A percentile compares a stretch with the other conserved stretches of the same genome.
These are phyloP conservation scores for Meriones psammophilus DNA, from an alignment of 2,797 vertebrate genomes.

Conservation along the genomic window DNA sequence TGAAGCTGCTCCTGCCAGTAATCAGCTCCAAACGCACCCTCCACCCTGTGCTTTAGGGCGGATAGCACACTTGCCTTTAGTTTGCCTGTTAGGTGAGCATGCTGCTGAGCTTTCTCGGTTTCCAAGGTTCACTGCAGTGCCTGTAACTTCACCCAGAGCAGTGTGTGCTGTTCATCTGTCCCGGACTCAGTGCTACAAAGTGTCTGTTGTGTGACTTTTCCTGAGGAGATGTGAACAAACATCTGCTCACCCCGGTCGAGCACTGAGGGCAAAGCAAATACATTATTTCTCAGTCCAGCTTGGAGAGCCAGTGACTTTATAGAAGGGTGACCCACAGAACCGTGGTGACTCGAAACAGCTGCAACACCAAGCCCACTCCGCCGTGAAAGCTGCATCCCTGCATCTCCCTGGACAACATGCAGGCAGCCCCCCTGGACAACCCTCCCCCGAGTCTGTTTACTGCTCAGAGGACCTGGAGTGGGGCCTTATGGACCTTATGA, in stretches of 20 bases:
- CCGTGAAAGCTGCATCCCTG: neutral
- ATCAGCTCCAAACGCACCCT: neutral
- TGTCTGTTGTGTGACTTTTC: neutral
- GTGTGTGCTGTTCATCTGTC: neutral
- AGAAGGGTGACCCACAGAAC: neutral
- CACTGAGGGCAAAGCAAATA: neutral
- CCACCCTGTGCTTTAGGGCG: neutral
- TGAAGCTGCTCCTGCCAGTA: neutral
- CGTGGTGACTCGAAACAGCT: neutral
- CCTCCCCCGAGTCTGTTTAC: neutral
- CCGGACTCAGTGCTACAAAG: too few species aligned
- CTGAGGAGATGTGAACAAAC: neutral
- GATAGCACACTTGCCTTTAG: neutral
- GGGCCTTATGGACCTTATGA: neutral
- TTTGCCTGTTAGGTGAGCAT: neutral
- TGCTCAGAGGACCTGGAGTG: neutral
- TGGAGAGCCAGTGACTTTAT: neutral
- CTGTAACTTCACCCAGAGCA: rapidly evolving
- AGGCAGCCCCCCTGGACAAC: neutral
- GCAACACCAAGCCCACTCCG: neutral
- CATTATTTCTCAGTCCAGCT: neutral
- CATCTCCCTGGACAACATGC: neutral
- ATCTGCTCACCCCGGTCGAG: neutral
- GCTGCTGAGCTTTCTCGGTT: neutral
- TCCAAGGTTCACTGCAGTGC: neutral